These are phyloP conservation scores for Corella eumyota DNA, from an alignment of 23 tunicate genomes.

Conservation along the genomic window DNA sequence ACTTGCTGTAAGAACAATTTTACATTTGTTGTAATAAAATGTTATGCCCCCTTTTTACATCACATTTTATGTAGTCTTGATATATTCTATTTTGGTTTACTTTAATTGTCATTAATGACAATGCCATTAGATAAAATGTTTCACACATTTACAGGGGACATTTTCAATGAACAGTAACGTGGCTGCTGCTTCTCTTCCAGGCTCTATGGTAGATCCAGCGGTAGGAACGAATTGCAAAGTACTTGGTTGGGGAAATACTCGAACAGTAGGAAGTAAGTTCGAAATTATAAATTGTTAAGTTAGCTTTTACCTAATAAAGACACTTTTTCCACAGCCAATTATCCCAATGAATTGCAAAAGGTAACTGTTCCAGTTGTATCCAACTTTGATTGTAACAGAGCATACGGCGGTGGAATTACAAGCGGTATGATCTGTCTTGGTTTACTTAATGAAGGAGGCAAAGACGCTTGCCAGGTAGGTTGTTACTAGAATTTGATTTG, in stretches of 20 bases:
- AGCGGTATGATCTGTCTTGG: conserved; percentile 54
- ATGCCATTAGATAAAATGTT: no score
- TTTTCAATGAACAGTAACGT: not conserved
- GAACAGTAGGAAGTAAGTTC: conserved; percentile 7
- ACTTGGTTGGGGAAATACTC: conserved; percentile 49
- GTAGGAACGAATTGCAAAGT: conserved; percentile 27
- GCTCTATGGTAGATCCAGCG: conserved; percentile 11
- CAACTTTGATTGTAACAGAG: conserved; percentile 24
- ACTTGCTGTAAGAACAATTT: conserved; percentile 23
- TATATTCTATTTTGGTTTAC: not conserved
- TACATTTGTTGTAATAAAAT: not conserved
- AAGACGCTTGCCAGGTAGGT: conserved; percentile 58
- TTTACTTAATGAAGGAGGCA: conserved; percentile 23
- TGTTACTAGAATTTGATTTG: not conserved
- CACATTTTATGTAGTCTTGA: not conserved
- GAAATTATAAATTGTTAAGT: no score
- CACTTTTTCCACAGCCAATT: conserved; percentile 7
- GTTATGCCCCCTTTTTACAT: not conserved
- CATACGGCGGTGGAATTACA: conserved; percentile 25
- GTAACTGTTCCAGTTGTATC: conserved; percentile 25
- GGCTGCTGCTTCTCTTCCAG: conserved; percentile 20
- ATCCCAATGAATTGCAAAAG: conserved; percentile 9
- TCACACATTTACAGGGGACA: not conserved
- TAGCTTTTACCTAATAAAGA: no score
- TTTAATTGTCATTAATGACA: not conserved